Base-by-base conservation (phyloP, 2,113 vertebrate species). In the Urocolius indicus region DNA sequence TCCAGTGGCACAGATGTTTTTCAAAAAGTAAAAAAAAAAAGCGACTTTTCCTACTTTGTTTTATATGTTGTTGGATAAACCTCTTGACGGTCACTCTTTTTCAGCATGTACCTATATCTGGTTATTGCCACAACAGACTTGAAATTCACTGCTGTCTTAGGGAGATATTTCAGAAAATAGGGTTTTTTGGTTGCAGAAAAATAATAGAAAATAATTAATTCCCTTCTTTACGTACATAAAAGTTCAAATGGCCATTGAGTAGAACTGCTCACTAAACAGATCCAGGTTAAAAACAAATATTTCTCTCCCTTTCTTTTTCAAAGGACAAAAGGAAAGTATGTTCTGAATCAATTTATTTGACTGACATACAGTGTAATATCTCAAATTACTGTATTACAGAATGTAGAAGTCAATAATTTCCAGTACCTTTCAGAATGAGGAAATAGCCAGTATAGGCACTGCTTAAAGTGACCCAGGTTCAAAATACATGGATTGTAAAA, bases 31-130 rank as follows among this genome's bases (percentile, higher is more conserved):
- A 48, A 71, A 48, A 71, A 77, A 6, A 68, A 74, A 9, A 63
- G 9, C 3, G 57, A 65, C 83, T 68, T 32, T 82, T 89, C 78
- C 8, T n/a, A 11, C 11, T 29, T 29, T 11, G 24, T 51, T 80
- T 65, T 45, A 15, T 4, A 78, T 3, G 15, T 48, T 65, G 8
- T 68, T 38, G 71, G 54, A 77, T 7, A 72, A 87, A 57, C 26
- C 34, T 23, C 87, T 69, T 34, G 16, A 93, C 66, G 23, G 55
- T 5, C 16, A 41, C 4, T 0, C 0, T 63, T 63, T 69, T 71
- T 21, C 7, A 34, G 5, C 3, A 0, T 1, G 0, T 27, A 16
- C 6, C 21, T 23, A 5, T 45, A 17, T 21, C 16, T 43, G 26
- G 41, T 32, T 55, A 14, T 17, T 71, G 23, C 34, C 62, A 41